Percentiles rank a stretch among this genome's conserved stretches.
These are phyloP conservation scores for Phrynocephalus forsythii DNA, from an alignment of 2,797 vertebrate genomes.

Conservation along the genomic window DNA sequence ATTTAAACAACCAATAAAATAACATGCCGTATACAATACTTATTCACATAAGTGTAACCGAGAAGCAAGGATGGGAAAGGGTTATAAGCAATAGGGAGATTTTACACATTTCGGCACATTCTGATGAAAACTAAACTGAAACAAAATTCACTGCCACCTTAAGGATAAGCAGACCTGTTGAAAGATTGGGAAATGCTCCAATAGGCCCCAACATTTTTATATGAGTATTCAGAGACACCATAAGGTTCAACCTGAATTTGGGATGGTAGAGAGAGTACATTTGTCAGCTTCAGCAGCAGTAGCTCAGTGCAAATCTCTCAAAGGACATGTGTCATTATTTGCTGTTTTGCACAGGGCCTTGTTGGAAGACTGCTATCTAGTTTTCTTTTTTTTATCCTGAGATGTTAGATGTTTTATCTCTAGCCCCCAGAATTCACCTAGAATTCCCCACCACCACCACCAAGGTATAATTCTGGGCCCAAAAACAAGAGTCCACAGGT, in stretches of 20 bases:
- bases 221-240: not conserved
- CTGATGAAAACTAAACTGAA: not conserved
- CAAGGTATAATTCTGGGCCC: too few species aligned
- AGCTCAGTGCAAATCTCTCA: not conserved
- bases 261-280: not conserved
- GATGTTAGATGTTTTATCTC: not conserved
- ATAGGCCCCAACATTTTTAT: not conserved
- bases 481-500: too few species aligned
- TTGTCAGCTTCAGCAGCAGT: not conserved
- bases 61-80: not conserved
- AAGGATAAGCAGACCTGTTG: not conserved
- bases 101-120: not conserved
- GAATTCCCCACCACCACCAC: too few species aligned
- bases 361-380: not conserved
- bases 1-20: too few species aligned
- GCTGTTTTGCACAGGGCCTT: not conserved
- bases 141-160: not conserved
- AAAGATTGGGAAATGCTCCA: not conserved
- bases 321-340: not conserved
- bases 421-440: too few species aligned
- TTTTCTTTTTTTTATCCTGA: not conserved
- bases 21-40: too few species aligned
- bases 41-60: not conserved
- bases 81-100: not conserved
- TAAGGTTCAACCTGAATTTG: not conserved